A percentile compares a stretch with the other conserved stretches of the same genome.
phyloP scores from a whole-genome alignment of 53 echinoderm and acorn worm genomes.

The Zoroaster sp. region DNA sequence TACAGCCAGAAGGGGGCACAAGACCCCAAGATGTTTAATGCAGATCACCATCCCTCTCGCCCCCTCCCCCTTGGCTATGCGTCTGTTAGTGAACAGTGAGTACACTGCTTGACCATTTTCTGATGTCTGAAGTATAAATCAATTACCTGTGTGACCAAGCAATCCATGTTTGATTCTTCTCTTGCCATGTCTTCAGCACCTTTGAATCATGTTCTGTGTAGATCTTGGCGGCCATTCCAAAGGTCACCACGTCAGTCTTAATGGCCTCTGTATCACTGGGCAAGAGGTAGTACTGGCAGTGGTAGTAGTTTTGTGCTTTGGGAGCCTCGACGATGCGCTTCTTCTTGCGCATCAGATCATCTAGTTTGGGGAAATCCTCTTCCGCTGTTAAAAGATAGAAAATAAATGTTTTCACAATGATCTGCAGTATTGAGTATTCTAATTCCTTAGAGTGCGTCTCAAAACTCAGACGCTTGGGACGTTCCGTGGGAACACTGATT shows the following conservation, averaged over 20 bases:
- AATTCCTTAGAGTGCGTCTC: background rate
- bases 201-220: slow-evolving; percentile 98
- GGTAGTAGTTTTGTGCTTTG: slow-evolving; percentile 97
- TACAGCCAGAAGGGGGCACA: no score
- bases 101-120: no score
- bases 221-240: slow-evolving; percentile 99
- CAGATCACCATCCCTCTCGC: no score
- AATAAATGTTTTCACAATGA: background rate
- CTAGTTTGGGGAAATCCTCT: slow-evolving; percentile 83
- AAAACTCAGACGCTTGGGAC: background rate
- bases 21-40: no score
- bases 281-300: slow-evolving; percentile 92
- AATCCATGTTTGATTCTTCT: slow-evolving; percentile 97
- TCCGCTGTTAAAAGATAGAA: slow-evolving; percentile 54
- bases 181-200: slow-evolving; percentile 99
- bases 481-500: background rate
- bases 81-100: no score
- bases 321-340: slow-evolving; percentile 95
- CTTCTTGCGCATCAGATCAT: slow-evolving; percentile 94
- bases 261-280: slow-evolving; percentile 91
- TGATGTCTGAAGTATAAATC: background rate
- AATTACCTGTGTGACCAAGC: slow-evolving; percentile 97
- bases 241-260: slow-evolving; percentile 93
- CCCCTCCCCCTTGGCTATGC: no score
- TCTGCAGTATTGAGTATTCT: background rate